These are phyloP conservation scores for Drosophila nr. perissopoda DNA, from an alignment of 2,888 invertebrate species.

Conservation along the genomic window DNA sequence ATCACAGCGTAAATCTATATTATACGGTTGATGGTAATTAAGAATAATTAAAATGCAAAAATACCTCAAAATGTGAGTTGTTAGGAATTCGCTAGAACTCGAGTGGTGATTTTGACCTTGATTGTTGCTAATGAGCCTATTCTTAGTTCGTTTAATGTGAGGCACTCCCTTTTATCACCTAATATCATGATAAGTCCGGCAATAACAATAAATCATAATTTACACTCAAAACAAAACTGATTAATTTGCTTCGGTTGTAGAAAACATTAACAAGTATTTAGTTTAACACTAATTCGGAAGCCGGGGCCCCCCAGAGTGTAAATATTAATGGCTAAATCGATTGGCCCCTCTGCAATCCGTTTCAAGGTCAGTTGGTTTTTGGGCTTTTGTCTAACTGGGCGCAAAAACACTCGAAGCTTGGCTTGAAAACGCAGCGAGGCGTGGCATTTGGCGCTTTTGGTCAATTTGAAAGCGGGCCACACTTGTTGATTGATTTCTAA, in stretches of 20 bases:
- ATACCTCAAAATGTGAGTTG: slow-evolving; percentile 16
- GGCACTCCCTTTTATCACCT: slow-evolving; percentile 14
- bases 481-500: slow-evolving; percentile 76
- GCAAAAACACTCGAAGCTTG: slow-evolving; percentile 43
- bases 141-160: neutral
- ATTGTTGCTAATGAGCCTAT: slow-evolving; percentile 34
- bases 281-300: slow-evolving; percentile 64
- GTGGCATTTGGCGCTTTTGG: slow-evolving; percentile 43
- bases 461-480: slow-evolving; percentile 74
- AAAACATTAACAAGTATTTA: slow-evolving; percentile 53
- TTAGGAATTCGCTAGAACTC: slow-evolving; percentile 11
- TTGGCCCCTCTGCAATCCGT: slow-evolving; percentile 30
- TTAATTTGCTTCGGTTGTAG: slow-evolving; percentile 34
- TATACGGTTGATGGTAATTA: neutral
- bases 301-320: slow-evolving; percentile 32
- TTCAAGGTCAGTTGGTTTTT: slow-evolving; percentile 63
- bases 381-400: slow-evolving; percentile 41
- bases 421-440: slow-evolving; percentile 65
- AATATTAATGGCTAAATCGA: slow-evolving; percentile 30
- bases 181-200: slow-evolving; percentile 6
- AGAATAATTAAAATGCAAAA: neutral
- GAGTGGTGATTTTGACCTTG: slow-evolving; percentile 21
- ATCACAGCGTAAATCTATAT: neutral
- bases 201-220: slow-evolving; percentile 40
- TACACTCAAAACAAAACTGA: slow-evolving; percentile 29